Conservation (phyloP, 2,797 vertebrate genomes). For the Graptemys geographica region DNA sequence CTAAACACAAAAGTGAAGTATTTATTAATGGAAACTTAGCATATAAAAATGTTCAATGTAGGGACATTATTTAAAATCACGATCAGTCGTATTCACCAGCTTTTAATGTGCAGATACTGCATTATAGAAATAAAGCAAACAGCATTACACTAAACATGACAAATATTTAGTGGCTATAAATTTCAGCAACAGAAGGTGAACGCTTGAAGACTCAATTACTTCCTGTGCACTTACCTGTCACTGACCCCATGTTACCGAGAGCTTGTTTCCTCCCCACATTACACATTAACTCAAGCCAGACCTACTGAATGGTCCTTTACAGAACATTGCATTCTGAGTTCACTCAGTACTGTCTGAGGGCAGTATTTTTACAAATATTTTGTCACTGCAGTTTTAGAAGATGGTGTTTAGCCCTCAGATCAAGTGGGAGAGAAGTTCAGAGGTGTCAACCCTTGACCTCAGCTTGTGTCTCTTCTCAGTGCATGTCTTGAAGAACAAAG, state of each 20-base stretch:
- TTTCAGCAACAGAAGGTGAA: neutral
- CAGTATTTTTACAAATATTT: slow-evolving; percentile 32
- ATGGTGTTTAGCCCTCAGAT: neutral
- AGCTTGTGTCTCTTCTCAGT: neutral
- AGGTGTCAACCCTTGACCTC: neutral
- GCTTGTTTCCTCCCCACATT: neutral
- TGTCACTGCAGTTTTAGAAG: slow-evolving; percentile 16
- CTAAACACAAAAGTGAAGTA: neutral
- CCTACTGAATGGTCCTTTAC: neutral
- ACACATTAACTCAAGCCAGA: neutral
- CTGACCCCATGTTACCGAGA: neutral
- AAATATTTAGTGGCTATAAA: neutral
- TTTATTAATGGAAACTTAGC: neutral
- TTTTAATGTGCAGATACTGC: accelerated
- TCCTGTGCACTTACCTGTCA: neutral
- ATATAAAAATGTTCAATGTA: neutral
- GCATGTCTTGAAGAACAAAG: neutral
- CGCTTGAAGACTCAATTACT: neutral
- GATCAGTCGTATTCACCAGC: neutral
- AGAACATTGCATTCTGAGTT: neutral
- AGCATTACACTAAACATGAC: accelerated
- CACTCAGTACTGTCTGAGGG: neutral
- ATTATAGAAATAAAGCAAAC: neutral
- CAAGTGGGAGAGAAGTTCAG: neutral
- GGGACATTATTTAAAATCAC: neutral